A percentile compares a stretch with the other conserved stretches of the same genome.
These are phyloP conservation scores for Eulemur coronatus DNA, from an alignment of 2,797 vertebrate species.

Conservation along the genomic window DNA sequence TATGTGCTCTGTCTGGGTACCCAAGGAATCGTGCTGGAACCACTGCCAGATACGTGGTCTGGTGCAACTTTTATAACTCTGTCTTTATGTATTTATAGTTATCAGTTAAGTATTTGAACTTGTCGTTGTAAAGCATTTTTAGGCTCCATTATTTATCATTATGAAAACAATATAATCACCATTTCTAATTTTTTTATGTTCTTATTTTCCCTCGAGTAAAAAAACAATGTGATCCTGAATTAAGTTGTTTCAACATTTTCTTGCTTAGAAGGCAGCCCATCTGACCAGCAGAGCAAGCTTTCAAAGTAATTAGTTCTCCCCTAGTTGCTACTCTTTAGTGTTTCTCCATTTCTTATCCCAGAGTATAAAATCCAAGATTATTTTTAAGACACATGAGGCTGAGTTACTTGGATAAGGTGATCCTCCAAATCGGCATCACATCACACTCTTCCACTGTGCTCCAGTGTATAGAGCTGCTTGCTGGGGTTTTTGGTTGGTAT, in stretches of 20 bases:
- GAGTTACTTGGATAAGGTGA: accelerated
- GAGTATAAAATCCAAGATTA: not conserved
- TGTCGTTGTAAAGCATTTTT: not conserved
- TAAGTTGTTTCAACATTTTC: not conserved
- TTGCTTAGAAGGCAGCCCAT: not conserved
- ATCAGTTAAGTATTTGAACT: conserved; percentile 22
- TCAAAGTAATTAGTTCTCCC: not conserved
- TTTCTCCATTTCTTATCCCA: not conserved
- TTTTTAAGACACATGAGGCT: not conserved
- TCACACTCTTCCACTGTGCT: accelerated
- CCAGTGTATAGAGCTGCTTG: accelerated
- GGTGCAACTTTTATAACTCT: not conserved
- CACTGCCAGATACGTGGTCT: not conserved
- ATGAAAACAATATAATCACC: not conserved
- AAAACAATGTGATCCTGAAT: not conserved
- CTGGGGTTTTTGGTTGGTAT: not conserved
- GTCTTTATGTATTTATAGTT: not conserved
- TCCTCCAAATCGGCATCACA: not conserved
- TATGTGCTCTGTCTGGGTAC: not conserved
- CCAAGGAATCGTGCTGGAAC: not conserved
- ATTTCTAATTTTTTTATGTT: not conserved
- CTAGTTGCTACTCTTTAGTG: not conserved
- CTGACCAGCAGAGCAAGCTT: not conserved
- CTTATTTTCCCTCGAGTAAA: not conserved
- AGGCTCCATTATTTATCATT: not conserved